phyloP scores from a whole-genome alignment of 1,140 invertebrate genomes.

The Trachymyrmex cornetzi region DNA sequence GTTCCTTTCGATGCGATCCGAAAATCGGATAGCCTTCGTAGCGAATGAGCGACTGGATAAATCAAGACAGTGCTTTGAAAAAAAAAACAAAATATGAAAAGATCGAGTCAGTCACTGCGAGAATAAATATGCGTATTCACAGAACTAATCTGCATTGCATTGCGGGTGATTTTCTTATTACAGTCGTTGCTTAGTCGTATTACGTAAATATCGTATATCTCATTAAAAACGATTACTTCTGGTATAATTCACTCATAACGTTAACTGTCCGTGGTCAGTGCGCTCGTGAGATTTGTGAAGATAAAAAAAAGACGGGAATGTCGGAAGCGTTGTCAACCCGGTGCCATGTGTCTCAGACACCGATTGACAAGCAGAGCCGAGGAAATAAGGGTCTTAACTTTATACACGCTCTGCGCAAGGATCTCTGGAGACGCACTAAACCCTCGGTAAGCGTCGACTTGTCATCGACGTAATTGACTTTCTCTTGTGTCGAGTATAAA shows the following conservation, averaged over 20 bases:
- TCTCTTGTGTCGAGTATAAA: constrained; percentile 69
- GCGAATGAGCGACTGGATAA: not conserved
- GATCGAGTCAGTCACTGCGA: not conserved
- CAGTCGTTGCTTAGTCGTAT: not conserved
- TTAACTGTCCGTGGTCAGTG: not conserved
- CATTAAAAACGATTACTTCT: constrained; percentile 48
- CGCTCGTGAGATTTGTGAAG: not conserved
- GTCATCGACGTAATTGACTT: constrained; percentile 79
- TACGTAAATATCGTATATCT: constrained; percentile 46
- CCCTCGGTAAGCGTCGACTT: constrained; percentile 64
- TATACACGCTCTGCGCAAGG: constrained; percentile 44
- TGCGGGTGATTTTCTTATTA: constrained; percentile 21
- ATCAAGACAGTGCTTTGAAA: not conserved
- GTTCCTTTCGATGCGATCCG: constrained; percentile 30
- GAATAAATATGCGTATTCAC: not conserved
- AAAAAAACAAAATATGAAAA: not conserved
- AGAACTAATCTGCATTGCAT: constrained; percentile 33
- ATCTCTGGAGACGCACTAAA: constrained; percentile 73
- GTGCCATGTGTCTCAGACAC: constrained; percentile 35
- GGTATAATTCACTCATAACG: constrained; percentile 35
- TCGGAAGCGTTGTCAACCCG: constrained; percentile 50
- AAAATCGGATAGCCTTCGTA: constrained; percentile 6
- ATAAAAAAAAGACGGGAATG: constrained; percentile 25
- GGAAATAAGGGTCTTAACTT: constrained; percentile 67
- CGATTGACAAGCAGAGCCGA: constrained; percentile 60